Conservation (phyloP, 2,888 invertebrate genomes). For the Lasioglossum leucozonium region DNA sequence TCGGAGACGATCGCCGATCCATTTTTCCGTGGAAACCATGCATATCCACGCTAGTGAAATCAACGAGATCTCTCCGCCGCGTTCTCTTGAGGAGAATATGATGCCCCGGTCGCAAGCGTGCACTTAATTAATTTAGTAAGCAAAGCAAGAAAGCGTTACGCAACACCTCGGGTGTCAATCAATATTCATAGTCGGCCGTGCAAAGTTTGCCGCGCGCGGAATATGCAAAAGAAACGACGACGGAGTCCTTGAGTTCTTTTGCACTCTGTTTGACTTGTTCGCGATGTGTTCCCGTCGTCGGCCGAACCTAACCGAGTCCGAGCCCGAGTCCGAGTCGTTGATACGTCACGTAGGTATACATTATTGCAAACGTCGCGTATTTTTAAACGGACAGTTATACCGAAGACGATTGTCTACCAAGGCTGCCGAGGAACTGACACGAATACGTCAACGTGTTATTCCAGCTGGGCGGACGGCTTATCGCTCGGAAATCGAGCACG, state of each 20-base stretch:
- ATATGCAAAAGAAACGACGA: not conserved
- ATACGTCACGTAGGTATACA: constrained; percentile 39
- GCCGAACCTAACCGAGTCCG: constrained; percentile 1
- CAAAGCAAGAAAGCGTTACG: constrained; percentile 5
- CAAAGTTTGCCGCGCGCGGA: not conserved
- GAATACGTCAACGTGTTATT: constrained; percentile 8
- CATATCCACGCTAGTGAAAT: not conserved
- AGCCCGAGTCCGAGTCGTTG: not conserved
- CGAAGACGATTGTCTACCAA: constrained; percentile 28
- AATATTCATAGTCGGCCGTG: not conserved
- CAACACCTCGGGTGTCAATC: not conserved
- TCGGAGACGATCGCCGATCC: not conserved
- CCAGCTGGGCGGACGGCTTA: not conserved
- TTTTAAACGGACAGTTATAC: constrained; percentile 14
- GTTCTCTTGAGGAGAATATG: not conserved
- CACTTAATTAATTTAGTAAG: not conserved
- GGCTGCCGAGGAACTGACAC: constrained; percentile 9
- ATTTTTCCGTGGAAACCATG: not conserved
- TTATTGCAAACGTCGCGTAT: constrained; percentile 47
- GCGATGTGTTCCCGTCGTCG: not conserved
- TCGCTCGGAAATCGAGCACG: not conserved
- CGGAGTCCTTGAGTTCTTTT: not conserved
- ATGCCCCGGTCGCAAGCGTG: not conserved
- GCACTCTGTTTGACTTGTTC: constrained; percentile 16
- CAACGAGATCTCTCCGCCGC: not conserved